Evolutionary conservation across 2,113 vertebrate species (phyloP).

Genomic region (Labeo rohita): DNA sequence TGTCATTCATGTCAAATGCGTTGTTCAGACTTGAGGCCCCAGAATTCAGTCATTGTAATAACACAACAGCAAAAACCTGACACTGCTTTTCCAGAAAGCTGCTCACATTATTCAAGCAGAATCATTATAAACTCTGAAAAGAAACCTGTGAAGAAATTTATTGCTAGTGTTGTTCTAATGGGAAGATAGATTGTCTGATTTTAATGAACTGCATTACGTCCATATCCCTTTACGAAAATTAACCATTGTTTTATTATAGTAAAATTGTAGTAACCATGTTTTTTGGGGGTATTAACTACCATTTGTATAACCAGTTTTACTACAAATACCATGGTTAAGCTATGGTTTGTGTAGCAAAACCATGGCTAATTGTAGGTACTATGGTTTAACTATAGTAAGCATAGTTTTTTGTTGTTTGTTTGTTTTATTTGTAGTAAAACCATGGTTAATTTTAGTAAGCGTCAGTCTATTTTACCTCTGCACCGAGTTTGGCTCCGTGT

Average conservation of each 20-base stretch:
- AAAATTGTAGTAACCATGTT: no score
- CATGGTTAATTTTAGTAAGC: no score
- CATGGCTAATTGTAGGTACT: no score
- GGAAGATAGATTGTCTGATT: neutral
- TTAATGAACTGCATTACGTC: neutral
- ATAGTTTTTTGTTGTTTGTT: no score
- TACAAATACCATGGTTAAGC: no score
- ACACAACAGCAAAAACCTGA: neutral
- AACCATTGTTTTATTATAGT: no score
- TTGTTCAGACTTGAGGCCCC: neutral
- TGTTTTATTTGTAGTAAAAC: no score
- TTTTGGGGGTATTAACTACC: no score
- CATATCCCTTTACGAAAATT: no score
- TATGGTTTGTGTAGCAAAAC: no score
- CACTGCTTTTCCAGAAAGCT: neutral
- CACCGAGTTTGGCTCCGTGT: slow-evolving; percentile 83
- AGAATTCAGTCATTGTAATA: neutral
- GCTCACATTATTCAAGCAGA: neutral
- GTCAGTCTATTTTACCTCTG: slow-evolving; percentile 76
- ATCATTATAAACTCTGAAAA: neutral
- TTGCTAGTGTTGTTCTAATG: neutral
- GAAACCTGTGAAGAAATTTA: neutral
- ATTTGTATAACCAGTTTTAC: no score
- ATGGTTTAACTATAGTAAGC: no score
- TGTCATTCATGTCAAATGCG: neutral